Evolutionary conservation across 2,888 invertebrate genomes (phyloP).

Genomic region (Bellardia bayeri): DNA sequence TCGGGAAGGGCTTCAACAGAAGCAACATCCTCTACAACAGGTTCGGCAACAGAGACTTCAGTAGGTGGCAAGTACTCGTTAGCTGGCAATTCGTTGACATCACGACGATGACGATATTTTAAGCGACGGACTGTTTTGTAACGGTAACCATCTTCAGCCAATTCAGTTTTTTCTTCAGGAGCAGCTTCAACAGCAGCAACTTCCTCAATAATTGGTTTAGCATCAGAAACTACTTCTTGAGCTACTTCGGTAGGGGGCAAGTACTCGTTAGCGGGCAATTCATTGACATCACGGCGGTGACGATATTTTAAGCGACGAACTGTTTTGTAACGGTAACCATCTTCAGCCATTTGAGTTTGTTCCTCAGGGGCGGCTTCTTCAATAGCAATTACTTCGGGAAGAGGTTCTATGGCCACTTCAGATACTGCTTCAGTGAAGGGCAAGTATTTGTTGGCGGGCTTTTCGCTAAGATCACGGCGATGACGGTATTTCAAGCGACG

Average conservation of each 20-base stretch:
- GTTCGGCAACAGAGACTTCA: constrained; percentile 26
- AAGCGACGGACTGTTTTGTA: constrained; percentile 81
- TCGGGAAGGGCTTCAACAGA: too few species aligned
- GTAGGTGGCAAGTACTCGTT: constrained; percentile 78
- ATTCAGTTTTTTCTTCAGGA: constrained; percentile 65
- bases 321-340: constrained; percentile 82
- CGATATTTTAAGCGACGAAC: constrained; percentile 77
- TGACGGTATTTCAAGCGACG: constrained; percentile 76
- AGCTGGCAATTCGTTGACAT: constrained; percentile 77
- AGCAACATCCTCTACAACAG: constrained; percentile 4
- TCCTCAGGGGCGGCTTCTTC: constrained; percentile 53
- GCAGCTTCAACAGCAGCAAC: constrained; percentile 68
- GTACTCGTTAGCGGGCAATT: constrained; percentile 77
- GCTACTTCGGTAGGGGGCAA: constrained; percentile 76
- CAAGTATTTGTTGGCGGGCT: constrained; percentile 77
- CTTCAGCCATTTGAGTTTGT: constrained; percentile 76
- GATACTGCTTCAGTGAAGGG: constrained; percentile 72
- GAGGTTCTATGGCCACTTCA: constrained; percentile 38
- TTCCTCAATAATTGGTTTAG: constrained; percentile 62
- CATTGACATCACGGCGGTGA: constrained; percentile 75
- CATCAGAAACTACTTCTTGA: not conserved
- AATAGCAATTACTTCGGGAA: constrained; percentile 65
- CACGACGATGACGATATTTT: constrained; percentile 74
- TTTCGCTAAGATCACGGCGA: constrained; percentile 77
- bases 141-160: constrained; percentile 81